A percentile compares a stretch with the other conserved stretches of the same genome.
Evolutionary conservation across 35 echinoderm and acorn worm genomes (phyloP).

Genomic region (Heliocidaris tuberculata): DNA sequence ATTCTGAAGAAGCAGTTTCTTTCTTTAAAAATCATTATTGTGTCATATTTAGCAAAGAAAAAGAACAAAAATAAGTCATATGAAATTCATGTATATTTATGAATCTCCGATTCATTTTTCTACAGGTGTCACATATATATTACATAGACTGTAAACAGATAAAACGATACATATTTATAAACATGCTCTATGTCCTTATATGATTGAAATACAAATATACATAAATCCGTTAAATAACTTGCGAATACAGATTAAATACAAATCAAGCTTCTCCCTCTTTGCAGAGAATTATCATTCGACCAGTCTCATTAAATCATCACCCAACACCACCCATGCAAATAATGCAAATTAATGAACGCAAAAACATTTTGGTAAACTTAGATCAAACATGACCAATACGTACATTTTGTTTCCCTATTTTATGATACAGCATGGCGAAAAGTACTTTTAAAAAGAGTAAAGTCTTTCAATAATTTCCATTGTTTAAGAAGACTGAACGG

Average conservation of each 20-base stretch:
- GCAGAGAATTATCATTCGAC: not conserved
- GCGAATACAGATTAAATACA: not conserved
- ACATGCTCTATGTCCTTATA: not conserved
- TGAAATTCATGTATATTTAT: not conserved
- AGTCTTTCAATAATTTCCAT: too few species aligned
- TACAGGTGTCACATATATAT: not conserved
- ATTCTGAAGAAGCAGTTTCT: too few species aligned
- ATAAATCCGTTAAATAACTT: slow-evolving; percentile 30
- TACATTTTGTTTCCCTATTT: not conserved
- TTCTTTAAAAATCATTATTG: not conserved
- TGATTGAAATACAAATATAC: slow-evolving; percentile 24
- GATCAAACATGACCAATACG: not conserved
- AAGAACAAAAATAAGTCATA: not conserved
- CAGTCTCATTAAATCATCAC: not conserved
- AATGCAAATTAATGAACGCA: not conserved
- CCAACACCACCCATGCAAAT: not conserved
- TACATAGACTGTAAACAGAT: not conserved
- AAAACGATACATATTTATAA: slow-evolving; percentile 18
- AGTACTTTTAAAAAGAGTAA: too few species aligned
- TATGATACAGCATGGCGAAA: too few species aligned
- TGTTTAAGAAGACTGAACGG: too few species aligned
- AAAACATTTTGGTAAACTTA: not conserved
- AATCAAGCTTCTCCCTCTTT: not conserved
- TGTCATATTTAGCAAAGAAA: not conserved
- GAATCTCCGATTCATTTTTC: not conserved